Evolutionary conservation across 2,113 vertebrate genomes (phyloP), one percentile per base, ranked within the genome.

Genomic region (Amblyornis subalaris): DNA sequence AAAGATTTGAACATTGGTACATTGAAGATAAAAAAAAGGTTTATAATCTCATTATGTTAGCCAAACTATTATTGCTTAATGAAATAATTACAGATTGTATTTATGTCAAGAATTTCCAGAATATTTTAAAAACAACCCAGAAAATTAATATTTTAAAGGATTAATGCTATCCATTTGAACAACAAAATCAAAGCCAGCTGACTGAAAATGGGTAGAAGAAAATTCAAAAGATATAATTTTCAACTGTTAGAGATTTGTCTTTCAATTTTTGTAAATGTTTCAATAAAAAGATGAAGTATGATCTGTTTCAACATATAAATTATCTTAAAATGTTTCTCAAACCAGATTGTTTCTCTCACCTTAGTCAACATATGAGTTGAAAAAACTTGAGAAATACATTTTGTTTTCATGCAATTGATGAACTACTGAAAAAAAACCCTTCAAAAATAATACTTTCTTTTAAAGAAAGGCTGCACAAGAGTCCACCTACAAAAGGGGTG

Each of bases 51-150:
- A 29, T 72, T 58, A 4, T n/a, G 2, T 1, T 51, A 42, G 31
- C 6, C 4, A 67, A 42, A 66, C 0, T 50, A 29, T 40, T 44
- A 28, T 26, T 40, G 2, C 4, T 58, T 38, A 62, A 33, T 12
- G 9, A 53, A 82, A 44, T 53, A 0, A 26, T 48, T 64, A 50
- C 1, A 4, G 10, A 36, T 26, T 14, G 0, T 7, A 16, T 50
- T 78, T 55, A 48, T 35, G 7, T 48, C 6, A 45, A 47, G 1
- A 42, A 4, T 72, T 58, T 60, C 6, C 38, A 60, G 7, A 54
- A 36, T 55, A 40, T 83, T 74, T 26, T 28, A 18, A 44, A 75
- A 47, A 18, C 6, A 38, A 2, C 0, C 0, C 3, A 33, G 6
- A 65, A 69, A 62, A 51, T 17, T 53, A 66, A 7, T 24, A 71